Evolutionary conservation across 1,140 invertebrate genomes (phyloP).

Genomic region (Drosophila virilis): DNA sequence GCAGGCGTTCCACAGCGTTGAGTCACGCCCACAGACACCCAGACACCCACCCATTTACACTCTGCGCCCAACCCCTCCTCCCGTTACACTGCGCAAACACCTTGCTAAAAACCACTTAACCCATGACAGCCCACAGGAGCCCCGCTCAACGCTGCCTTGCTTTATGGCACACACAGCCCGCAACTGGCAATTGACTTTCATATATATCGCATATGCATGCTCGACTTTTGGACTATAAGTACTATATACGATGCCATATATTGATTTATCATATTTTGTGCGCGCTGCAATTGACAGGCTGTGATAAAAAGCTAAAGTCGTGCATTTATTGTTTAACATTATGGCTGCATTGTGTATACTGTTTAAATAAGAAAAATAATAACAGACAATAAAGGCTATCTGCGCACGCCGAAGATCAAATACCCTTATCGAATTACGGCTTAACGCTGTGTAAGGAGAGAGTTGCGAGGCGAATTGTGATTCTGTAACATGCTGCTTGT

Average conservation of each 20-base stretch:
- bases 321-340: slow-evolving; percentile 44
- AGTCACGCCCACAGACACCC: slow-evolving; percentile 44
- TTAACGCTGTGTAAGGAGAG: too few species aligned
- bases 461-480: too few species aligned
- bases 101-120: slow-evolving; percentile 61
- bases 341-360: slow-evolving; percentile 4
- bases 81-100: slow-evolving; percentile 20
- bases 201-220: slow-evolving; percentile 15
- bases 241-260: slow-evolving; percentile 50
- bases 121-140: slow-evolving; percentile 51
- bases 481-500: too few species aligned
- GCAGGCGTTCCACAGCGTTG: slow-evolving; percentile 56
- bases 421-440: too few species aligned
- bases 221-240: background rate
- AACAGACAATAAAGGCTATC: too few species aligned
- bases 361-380: too few species aligned
- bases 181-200: slow-evolving; percentile 19
- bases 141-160: background rate
- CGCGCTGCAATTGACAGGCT: slow-evolving; percentile 55
- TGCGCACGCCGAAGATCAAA: too few species aligned
- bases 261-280: slow-evolving; percentile 74
- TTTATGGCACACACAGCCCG: slow-evolving; percentile 8
- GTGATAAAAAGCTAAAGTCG: slow-evolving; percentile 29
- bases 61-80: background rate
- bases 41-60: background rate